Evolutionary conservation across 1,140 invertebrate genomes (phyloP).

Genomic region (Dendrolimus punctatus): DNA sequence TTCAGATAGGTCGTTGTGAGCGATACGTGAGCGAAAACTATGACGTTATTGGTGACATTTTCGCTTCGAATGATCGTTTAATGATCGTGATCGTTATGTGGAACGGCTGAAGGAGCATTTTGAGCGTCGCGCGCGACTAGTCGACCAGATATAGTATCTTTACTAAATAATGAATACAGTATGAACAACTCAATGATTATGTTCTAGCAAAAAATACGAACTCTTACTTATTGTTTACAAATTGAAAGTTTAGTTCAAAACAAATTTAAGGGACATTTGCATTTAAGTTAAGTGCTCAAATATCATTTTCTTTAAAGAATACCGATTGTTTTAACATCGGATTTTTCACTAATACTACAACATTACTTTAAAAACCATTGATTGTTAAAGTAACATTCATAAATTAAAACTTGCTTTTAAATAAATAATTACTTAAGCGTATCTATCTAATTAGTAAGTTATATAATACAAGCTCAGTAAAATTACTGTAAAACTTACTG

Average conservation of each 20-base stretch:
- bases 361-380: conserved; percentile 31
- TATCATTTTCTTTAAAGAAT: conserved; percentile 25
- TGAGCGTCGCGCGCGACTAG: too few relatives aligned
- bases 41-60: too few relatives aligned
- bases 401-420: conserved; percentile 36
- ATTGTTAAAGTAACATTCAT: conserved; percentile 37
- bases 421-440: conserved; percentile 51
- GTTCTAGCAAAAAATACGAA: too few relatives aligned
- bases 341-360: conserved; percentile 31
- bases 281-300: conserved; percentile 14
- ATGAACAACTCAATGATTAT: too few relatives aligned
- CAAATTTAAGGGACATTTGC: neutral
- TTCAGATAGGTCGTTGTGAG: too few relatives aligned
- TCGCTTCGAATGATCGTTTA: too few relatives aligned
- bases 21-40: too few relatives aligned
- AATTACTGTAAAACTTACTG: conserved; percentile 25
- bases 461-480: conserved; percentile 27
- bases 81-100: too few relatives aligned
- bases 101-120: too few relatives aligned
- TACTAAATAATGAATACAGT: too few relatives aligned
- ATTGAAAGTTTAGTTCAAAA: neutral
- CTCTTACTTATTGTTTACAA: too few relatives aligned
- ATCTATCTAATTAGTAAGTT: conserved; percentile 26
- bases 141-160: too few relatives aligned
- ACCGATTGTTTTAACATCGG: conserved; percentile 32